These are phyloP conservation scores for Diadema setosum DNA, from an alignment of 35 echinoderm and acorn worm species.

Conservation along the genomic window DNA sequence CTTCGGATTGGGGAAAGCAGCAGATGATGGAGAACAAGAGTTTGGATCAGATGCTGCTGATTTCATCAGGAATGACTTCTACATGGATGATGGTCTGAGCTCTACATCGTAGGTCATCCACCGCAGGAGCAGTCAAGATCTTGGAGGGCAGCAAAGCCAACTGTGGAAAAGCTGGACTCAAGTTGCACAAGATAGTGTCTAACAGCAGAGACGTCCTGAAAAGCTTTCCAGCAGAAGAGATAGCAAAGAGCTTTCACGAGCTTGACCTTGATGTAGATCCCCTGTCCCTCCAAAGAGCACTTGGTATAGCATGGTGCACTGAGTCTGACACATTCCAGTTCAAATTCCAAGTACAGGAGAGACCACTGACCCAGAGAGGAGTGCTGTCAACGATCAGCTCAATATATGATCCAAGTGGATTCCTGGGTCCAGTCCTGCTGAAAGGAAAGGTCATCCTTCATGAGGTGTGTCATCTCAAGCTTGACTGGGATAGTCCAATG, in stretches of 20 bases:
- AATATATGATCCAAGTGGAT: slow-evolving; percentile 32
- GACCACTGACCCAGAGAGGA: slow-evolving; percentile 38
- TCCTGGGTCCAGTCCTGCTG: slow-evolving; percentile 3
- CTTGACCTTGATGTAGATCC: slow-evolving; percentile 14
- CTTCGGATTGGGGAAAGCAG: slow-evolving; percentile 46
- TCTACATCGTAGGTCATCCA: slow-evolving; percentile 17
- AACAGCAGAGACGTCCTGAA: not conserved
- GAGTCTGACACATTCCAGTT: slow-evolving; percentile 35
- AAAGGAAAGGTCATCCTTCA: slow-evolving; percentile 34
- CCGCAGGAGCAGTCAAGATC: slow-evolving; percentile 11
- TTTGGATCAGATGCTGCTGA: slow-evolving; percentile 9
- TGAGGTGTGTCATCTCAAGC: slow-evolving; percentile 8
- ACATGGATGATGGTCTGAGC: slow-evolving; percentile 62
- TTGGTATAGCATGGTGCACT: slow-evolving; percentile 20
- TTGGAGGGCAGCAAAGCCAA: not conserved
- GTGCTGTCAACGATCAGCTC: slow-evolving; percentile 29
- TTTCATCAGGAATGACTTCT: slow-evolving; percentile 51
- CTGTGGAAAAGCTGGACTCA: slow-evolving; percentile 28
- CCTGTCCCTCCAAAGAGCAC: not conserved
- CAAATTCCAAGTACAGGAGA: not conserved
- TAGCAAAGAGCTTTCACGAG: not conserved
- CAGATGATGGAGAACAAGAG: slow-evolving; percentile 18
- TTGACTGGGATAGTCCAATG: slow-evolving; percentile 44
- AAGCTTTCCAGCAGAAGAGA: slow-evolving; percentile 1
- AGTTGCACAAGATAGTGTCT: slow-evolving; percentile 3